Conservation (phyloP, 2,113 vertebrate genomes). For the Leptobrachium ailaonicum region DNA sequence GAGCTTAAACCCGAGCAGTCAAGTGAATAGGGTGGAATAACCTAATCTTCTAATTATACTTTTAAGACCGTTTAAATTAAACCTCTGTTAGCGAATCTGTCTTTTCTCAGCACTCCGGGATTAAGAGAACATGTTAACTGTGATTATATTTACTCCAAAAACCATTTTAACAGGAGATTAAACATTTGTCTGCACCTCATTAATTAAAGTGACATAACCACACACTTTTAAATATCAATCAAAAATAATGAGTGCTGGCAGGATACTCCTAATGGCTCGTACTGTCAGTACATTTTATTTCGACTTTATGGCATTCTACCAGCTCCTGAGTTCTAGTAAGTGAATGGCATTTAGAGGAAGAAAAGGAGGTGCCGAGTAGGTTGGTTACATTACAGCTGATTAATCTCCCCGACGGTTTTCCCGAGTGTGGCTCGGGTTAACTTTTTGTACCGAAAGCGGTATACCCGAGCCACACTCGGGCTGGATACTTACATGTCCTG, state of each 20-base stretch:
- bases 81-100: background rate
- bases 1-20: background rate
- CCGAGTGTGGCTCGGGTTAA: no score
- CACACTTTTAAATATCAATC: slow-evolving; percentile 25
- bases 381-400: no score
- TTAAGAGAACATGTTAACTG: slow-evolving; percentile 3
- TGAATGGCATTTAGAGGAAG: no score
- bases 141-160: background rate
- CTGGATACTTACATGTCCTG: no score
- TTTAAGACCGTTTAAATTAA: background rate
- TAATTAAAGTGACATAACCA: slow-evolving; percentile 23
- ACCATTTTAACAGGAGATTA: slow-evolving; percentile 2
- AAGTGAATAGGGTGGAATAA: background rate
- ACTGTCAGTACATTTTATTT: background rate
- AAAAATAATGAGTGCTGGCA: slow-evolving; percentile 17
- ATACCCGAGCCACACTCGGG: no score
- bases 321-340: no score
- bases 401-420: no score
- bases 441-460: no score
- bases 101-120: slow-evolving; percentile 19
- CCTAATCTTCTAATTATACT: slow-evolving; percentile 15
- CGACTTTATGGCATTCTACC: no score
- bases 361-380: no score
- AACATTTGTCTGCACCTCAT: slow-evolving; percentile 5
- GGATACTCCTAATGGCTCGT: background rate